Conservation (phyloP, 1,140 invertebrate genomes). For the Tachypleus tridentatus region DNA sequence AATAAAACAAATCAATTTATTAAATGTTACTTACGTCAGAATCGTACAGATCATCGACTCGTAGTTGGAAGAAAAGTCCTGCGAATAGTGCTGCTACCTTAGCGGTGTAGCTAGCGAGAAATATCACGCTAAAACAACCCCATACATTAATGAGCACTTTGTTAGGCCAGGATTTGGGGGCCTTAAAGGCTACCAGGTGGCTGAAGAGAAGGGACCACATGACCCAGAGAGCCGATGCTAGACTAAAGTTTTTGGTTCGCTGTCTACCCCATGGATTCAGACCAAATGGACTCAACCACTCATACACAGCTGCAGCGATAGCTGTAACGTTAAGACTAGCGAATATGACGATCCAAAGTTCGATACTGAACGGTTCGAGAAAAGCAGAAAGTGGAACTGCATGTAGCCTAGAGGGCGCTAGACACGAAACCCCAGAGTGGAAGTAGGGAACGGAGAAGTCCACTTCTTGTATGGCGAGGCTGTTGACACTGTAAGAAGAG, state of each 20-base stretch:
- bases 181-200: constrained; percentile 86
- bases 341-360: constrained; percentile 83
- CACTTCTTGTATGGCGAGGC: constrained; percentile 49
- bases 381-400: constrained; percentile 78
- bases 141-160: constrained; percentile 89
- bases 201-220: constrained; percentile 87
- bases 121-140: constrained; percentile 88
- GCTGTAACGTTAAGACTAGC: constrained; percentile 77
- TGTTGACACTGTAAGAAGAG: constrained; percentile 71
- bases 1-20: too few relatives aligned
- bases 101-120: constrained; percentile 85
- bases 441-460: constrained; percentile 85
- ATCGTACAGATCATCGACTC: constrained; percentile 53
- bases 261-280: constrained; percentile 90
- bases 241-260: constrained; percentile 75
- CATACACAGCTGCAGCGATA: constrained; percentile 78
- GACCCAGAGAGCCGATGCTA: constrained; percentile 74
- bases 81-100: constrained; percentile 88
- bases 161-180: constrained; percentile 93
- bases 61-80: constrained; percentile 67
- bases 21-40: background rate
- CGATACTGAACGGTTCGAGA: constrained; percentile 71
- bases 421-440: constrained; percentile 73
- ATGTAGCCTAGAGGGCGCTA: constrained; percentile 57
- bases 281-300: constrained; percentile 87